phyloP scores from a whole-genome alignment of 2,888 invertebrate genomes.

The Pardosa pseudoannulata region DNA sequence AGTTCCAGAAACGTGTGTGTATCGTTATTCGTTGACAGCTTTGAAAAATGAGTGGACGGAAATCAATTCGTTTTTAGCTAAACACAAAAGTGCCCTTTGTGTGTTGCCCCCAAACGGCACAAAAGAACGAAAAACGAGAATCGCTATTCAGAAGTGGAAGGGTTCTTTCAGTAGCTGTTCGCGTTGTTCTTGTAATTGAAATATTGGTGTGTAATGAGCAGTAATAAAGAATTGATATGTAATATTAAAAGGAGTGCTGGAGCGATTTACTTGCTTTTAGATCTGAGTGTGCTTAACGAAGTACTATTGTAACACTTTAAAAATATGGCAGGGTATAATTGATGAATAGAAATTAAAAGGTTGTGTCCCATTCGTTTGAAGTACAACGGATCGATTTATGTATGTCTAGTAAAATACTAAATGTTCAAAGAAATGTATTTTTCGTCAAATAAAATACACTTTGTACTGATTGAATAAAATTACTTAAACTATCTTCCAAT shows the following conservation, averaged over 20 bases:
- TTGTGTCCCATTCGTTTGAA: too few relatives aligned
- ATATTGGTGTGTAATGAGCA: neutral
- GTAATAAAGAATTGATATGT: neutral
- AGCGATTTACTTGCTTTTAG: too few relatives aligned
- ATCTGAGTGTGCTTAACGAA: too few relatives aligned
- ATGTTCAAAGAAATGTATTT: too few relatives aligned
- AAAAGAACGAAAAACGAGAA: slow-evolving; percentile 9
- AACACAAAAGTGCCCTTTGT: slow-evolving; percentile 60
- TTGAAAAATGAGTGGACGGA: slow-evolving; percentile 62
- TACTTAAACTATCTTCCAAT: too few relatives aligned
- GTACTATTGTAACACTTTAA: too few relatives aligned
- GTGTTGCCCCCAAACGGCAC: neutral
- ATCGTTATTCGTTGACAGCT: slow-evolving; percentile 52
- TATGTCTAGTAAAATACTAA: too few relatives aligned
- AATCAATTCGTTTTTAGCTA: slow-evolving; percentile 68
- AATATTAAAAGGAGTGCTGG: neutral
- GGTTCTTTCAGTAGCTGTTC: neutral
- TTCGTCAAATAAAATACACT: too few relatives aligned
- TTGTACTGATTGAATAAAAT: too few relatives aligned
- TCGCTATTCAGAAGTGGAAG: neutral
- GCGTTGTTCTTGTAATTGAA: slow-evolving; percentile 5
- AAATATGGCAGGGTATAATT: too few relatives aligned
- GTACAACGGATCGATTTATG: too few relatives aligned
- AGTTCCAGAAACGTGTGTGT: slow-evolving; percentile 23
- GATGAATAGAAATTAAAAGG: too few relatives aligned